Conservation (phyloP, 2,797 vertebrate species). For the Eutrigla gurnardus region DNA sequence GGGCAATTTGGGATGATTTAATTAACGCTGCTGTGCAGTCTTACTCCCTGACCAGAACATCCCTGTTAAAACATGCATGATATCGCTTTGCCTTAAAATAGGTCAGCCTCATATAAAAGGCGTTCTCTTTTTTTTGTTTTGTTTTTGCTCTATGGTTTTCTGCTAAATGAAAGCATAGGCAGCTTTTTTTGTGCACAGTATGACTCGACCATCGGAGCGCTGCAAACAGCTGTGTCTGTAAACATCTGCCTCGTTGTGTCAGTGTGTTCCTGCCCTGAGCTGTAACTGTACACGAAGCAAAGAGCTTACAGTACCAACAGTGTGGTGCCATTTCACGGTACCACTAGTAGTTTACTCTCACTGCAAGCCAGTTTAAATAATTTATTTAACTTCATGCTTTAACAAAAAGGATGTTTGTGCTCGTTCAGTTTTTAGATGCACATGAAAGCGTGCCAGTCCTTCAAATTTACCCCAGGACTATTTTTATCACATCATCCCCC, state of each 20-base stretch:
- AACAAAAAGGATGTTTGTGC: background rate
- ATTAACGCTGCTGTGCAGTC: background rate
- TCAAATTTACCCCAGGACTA: background rate
- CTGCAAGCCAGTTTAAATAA: background rate
- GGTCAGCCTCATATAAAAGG: slow-evolving; percentile 21
- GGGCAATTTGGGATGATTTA: slow-evolving; percentile 14
- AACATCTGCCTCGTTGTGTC: slow-evolving; percentile 21
- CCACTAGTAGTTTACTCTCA: background rate
- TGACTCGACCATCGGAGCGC: slow-evolving; percentile 13
- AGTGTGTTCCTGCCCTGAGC: background rate
- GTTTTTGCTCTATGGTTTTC: background rate
- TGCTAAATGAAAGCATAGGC: background rate
- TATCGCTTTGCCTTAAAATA: slow-evolving; percentile 28
- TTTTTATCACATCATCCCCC: background rate
- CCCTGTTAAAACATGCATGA: slow-evolving; percentile 37
- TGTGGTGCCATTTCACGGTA: background rate
- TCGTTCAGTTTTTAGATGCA: background rate
- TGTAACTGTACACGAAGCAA: slow-evolving; percentile 9
- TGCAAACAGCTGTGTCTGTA: slow-evolving; percentile 19
- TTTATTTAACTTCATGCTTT: background rate
- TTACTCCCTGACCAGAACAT: slow-evolving; percentile 22
- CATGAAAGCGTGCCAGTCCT: background rate
- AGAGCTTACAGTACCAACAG: background rate
- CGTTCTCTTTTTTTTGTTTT: background rate
- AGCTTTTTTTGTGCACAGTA: slow-evolving; percentile 13